A percentile compares a stretch with the other conserved stretches of the same genome.
Conservation (phyloP, 2,888 invertebrate genomes). For the Rosalia funebris region DNA sequence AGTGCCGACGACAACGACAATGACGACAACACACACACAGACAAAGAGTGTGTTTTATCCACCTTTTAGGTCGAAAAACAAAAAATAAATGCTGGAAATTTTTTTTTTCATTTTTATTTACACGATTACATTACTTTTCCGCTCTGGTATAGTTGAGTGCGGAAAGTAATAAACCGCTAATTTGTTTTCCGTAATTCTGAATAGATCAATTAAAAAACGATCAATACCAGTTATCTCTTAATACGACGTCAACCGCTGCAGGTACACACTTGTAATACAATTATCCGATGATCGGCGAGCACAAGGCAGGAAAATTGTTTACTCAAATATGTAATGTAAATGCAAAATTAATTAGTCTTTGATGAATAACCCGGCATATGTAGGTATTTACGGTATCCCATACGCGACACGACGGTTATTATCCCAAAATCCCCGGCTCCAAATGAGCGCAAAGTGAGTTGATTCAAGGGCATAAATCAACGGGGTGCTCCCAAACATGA, state of each 20-base stretch:
- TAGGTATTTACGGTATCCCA: slow-evolving; percentile 12
- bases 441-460: slow-evolving; percentile 16
- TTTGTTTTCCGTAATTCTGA: not conserved
- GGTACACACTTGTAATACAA: not conserved
- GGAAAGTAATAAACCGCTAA: too few relatives aligned
- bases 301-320: slow-evolving; percentile 9
- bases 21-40: too few relatives aligned
- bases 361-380: slow-evolving; percentile 14
- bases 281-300: not conserved
- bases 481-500: slow-evolving; percentile 2
- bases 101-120: too few relatives aligned
- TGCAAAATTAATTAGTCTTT: slow-evolving; percentile 18
- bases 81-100: too few relatives aligned
- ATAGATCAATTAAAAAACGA: slow-evolving; percentile 5
- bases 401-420: slow-evolving; percentile 9
- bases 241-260: not conserved
- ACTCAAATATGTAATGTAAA: slow-evolving; percentile 14
- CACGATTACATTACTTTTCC: too few relatives aligned
- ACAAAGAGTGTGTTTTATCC: too few relatives aligned
- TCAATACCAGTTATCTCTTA: slow-evolving; percentile 6
- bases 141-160: too few relatives aligned
- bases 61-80: too few relatives aligned
- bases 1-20: too few relatives aligned
- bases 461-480: slow-evolving; percentile 19
- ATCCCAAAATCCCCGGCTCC: slow-evolving; percentile 15